phyloP scores from a whole-genome alignment of 2,113 vertebrate species.

The Hyla sarda region DNA sequence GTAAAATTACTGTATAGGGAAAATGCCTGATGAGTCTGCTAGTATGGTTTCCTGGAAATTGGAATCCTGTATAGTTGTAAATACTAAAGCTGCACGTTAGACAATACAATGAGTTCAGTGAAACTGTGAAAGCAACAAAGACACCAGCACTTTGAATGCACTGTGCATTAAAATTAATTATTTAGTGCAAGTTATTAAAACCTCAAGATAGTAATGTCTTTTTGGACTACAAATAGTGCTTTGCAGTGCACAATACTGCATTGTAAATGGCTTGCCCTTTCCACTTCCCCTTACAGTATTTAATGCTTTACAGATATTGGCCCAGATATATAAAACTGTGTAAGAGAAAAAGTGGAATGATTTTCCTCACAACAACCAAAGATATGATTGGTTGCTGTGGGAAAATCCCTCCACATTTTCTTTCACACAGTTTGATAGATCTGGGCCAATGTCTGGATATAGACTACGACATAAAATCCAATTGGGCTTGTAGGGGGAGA shows the following conservation, averaged over 20 bases:
- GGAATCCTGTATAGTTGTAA: background rate
- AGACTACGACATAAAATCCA: background rate
- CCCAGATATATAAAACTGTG: too few species aligned
- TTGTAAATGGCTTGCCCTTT: background rate
- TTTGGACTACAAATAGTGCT: background rate
- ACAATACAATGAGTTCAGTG: background rate
- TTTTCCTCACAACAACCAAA: too few species aligned
- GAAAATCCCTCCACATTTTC: too few species aligned
- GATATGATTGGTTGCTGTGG: too few species aligned
- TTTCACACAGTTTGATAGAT: too few species aligned
- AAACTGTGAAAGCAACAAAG: background rate
- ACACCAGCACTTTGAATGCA: background rate
- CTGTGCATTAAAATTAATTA: slow-evolving; percentile 5
- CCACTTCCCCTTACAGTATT: background rate
- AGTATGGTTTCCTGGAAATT: background rate
- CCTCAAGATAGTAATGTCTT: background rate
- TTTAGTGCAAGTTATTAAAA: background rate
- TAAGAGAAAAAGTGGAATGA: too few species aligned
- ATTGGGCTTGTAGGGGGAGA: too few species aligned
- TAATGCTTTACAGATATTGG: background rate
- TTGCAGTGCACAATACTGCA: background rate
- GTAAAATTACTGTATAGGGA: background rate
- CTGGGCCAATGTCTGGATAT: background rate
- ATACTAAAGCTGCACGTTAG: slow-evolving; percentile 4
- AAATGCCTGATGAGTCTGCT: slow-evolving; percentile 10